Evolutionary conservation across 2,113 vertebrate species (phyloP), one percentile per base, ranked within the genome.

Genomic region (Laticauda laticaudata): DNA sequence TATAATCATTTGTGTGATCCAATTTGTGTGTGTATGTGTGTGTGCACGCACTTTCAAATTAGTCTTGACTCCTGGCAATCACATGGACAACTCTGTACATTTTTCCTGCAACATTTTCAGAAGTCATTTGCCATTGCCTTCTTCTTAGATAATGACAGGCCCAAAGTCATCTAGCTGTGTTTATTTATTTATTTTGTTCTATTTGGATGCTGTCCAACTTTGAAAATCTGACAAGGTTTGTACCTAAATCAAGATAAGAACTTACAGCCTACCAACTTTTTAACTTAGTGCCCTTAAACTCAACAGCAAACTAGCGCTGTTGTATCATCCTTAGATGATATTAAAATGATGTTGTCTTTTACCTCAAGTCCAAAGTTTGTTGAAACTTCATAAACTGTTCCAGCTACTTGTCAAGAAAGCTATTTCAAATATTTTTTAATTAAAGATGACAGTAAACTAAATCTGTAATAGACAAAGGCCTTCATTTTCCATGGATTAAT

Each of bases 361-460:
- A 51, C 69, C 85, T 51, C 85, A 34, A 34, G 39, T 53, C 4
- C 55, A 93, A 88, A 92, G 93, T 48, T 26, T 29, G 51, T 86
- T 23, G 86, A 93, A 81, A 88, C 75, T 88, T 48, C 93, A 95
- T 96, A 94, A 95, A 94, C 92, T 92, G 21, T 91, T 93, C 89
- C 96, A 95, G 94, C 94, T 92, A 24, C 48, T 34, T 93, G 93
- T 94, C 96, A 97, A 92, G 91, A n/a, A 94, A 94, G 93, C 61
- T 53, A 91, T 94, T n/a, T 88, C 34, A 24, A 51, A 10, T 69
- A 59, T 61, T 90, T 93, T 93, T 21, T 43, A 85, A 51, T 90
- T 94, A 92, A 92, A 93, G 15, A 94, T 75, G 39, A 91, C 4
- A 43, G 51, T 91, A 91, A 91, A 88, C 90, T 87, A 64, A 92